Evolutionary conservation across 1,140 invertebrate species (phyloP), one percentile per base, ranked within the genome.

Genomic region (Drosophila sulfurigaster): DNA sequence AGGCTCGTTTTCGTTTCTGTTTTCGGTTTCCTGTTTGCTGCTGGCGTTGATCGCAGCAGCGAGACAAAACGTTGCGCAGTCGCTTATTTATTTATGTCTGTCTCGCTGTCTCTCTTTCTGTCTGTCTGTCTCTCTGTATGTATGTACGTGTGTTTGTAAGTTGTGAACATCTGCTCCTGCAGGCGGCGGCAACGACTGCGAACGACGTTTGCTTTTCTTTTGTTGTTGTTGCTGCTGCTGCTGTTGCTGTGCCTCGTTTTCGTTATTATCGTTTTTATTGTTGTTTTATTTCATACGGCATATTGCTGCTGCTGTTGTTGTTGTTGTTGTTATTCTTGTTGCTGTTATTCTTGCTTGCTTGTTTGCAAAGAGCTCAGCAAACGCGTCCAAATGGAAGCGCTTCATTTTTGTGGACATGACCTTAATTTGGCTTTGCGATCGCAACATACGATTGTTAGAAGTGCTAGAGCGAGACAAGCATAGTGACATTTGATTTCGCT

Each of bases 81-180:
- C 83, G 85, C 78, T 85, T 88, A 85, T 90, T 89, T 89, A 90
- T 90, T 85, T 89, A 81, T 89, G 80, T 88, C 75, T 81, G 78
- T 88, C 73, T 71, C 51, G 69, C 58, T 41, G 54, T 59, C 25
- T 35, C 43, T 68, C 13, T 38, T 16, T 67, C 15, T 70, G 51
- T 64, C 51, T 73, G 67, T 69, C 58, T 45, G 46, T 63, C 25
- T 35, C 35, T 68, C 11, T 38, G 25, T 67, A n/a, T 70, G 51
- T 64, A 51, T 73, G 64, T 69, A 75, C 79, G 75, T 72, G 58
- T 77, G 81, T 91, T 66, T 90, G 88, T 78, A 72, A 80, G 78
- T 88, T 90, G 86, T 90, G 90, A 91, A 91, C 90, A 91, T 91
- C 90, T 91, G 90, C 90, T 91, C 90, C 87, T 82, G 74, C 60